These are phyloP conservation scores for Drosophila rellima DNA, from an alignment of 2,888 invertebrate genomes.

Conservation along the genomic window DNA sequence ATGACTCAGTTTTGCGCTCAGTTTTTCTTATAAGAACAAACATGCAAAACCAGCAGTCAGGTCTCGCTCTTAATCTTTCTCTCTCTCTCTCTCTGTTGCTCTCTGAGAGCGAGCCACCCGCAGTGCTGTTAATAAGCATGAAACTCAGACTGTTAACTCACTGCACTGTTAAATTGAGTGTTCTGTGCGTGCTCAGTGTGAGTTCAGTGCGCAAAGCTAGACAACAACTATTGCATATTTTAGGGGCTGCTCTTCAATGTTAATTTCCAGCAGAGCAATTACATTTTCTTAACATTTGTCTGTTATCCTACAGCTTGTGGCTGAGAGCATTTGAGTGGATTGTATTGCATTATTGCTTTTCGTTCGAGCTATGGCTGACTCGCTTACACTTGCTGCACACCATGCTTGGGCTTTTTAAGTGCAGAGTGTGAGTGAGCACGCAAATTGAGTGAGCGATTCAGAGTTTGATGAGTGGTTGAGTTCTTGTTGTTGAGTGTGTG, in stretches of 20 bases:
- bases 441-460: slow-evolving; percentile 16
- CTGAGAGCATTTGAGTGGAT: slow-evolving; percentile 25
- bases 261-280: not conserved
- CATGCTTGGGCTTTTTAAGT: slow-evolving; percentile 11
- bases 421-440: slow-evolving; percentile 28
- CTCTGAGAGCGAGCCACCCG: slow-evolving; percentile 41
- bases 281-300: slow-evolving; percentile 18
- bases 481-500: slow-evolving; percentile 12
- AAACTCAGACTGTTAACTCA: slow-evolving; percentile 43
- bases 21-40: slow-evolving; percentile 64
- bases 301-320: slow-evolving; percentile 17
- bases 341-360: slow-evolving; percentile 4
- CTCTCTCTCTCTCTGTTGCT: slow-evolving; percentile 13
- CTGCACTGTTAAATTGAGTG: slow-evolving; percentile 26
- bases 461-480: slow-evolving; percentile 3
- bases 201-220: slow-evolving; percentile 31
- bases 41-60: slow-evolving; percentile 26
- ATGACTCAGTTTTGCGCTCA: slow-evolving; percentile 71
- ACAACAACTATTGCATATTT: slow-evolving; percentile 35
- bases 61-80: slow-evolving; percentile 17
- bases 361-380: slow-evolving; percentile 36
- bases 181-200: slow-evolving; percentile 2
- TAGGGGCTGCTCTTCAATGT: slow-evolving; percentile 44
- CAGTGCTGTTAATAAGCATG: slow-evolving; percentile 45
- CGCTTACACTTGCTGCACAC: slow-evolving; percentile 42